Evolutionary conservation across 2,797 vertebrate species (phyloP), one percentile per base, ranked within the genome.

Genomic region (Cirrhinus molitorella): DNA sequence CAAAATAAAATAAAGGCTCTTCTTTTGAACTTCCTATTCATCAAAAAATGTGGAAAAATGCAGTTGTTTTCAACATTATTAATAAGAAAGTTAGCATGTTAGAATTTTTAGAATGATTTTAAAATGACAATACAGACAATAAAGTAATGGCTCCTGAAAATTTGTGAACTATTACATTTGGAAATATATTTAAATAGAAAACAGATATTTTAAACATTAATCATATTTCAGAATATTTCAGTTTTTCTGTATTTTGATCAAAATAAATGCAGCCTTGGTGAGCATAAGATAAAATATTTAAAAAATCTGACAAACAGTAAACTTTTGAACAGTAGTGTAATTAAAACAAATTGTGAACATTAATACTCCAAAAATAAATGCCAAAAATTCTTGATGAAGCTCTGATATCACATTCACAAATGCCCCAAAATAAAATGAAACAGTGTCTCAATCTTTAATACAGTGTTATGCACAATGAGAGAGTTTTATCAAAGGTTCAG

Each of bases 321-420:
- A 9, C 5, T 1, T 34, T 14, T 57, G 53, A 57, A 43, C 8
- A 9, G 23, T 21, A 70, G 67, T 43, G 16, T 21, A 28, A 45
- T 45, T 47, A 79, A 5, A 67, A 70, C n/a, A 53, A 83, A 67
- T 21, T 19, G 19, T 75, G 16, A 37, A 61, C 67, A 61, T 43
- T 70, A 6, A 43, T 51, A 21, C 21, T 21, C n/a, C 34, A 23
- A 13, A 23, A 61, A 14, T 6, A 45, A 66, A 34, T 13, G 68
- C 16, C 21, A 13, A n/a, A 1, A 47, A 49, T 51, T n/a, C n/a
- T 21, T 65, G 16, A 25, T 82, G 6, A 43, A 74, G 63, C 71
- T 12, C 9, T 43, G 19, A 19, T 4, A 14, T 70, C 23, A 77
- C 74, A 79, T 81, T 82, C 57, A 67, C 37, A 80, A 43, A 80